A percentile compares a stretch with the other conserved stretches of the same genome.
Evolutionary conservation across 2,113 vertebrate genomes (phyloP).

Genomic region (Actinemys pallida): DNA sequence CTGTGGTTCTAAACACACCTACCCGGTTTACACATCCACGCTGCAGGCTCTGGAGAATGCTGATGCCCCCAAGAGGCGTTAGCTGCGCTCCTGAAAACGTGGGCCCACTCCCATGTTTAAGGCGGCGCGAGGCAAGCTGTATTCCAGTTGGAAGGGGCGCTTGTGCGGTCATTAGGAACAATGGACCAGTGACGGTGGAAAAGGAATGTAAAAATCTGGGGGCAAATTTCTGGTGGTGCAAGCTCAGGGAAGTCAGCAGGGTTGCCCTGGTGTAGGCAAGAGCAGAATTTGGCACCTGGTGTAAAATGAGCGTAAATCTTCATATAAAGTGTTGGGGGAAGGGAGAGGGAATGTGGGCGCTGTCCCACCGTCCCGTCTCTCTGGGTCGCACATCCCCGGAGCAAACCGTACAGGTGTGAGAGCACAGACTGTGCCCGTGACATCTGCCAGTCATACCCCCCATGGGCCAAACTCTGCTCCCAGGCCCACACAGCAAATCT

Average conservation of each 20-base stretch:
- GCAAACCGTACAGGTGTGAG: neutral
- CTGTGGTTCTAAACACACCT: neutral
- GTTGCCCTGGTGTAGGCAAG: neutral
- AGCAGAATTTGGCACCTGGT: neutral
- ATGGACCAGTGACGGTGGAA: neutral
- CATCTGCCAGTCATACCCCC: neutral
- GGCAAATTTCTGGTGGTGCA: neutral
- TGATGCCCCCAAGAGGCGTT: neutral
- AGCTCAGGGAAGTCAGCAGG: neutral
- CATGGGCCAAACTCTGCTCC: neutral
- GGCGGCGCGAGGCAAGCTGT: neutral
- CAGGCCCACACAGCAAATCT: neutral
- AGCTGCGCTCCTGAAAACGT: neutral
- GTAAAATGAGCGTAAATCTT: neutral
- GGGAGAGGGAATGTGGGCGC: neutral
- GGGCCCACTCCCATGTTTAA: neutral
- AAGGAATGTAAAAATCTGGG: neutral
- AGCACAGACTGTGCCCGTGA: neutral
- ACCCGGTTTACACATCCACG: neutral
- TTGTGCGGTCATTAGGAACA: neutral
- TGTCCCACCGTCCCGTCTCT: neutral
- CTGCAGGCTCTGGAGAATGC: neutral
- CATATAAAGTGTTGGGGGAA: neutral
- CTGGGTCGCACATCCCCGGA: neutral
- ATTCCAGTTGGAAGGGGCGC: neutral